Evolutionary conservation across 1,140 invertebrate genomes (phyloP).

Genomic region (Bombus picipes): DNA sequence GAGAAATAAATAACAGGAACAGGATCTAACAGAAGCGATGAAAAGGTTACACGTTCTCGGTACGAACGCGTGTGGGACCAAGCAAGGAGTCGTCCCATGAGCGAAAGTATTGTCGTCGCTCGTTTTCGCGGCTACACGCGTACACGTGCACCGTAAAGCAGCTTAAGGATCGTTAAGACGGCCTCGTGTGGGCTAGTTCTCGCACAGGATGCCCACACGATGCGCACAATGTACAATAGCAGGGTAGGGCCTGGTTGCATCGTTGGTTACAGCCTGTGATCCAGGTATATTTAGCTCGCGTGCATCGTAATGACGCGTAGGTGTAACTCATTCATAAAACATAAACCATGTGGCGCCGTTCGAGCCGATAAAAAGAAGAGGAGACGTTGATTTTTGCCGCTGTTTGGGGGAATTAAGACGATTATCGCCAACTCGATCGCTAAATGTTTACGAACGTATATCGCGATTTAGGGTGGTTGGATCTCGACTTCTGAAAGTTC

Average conservation of each 20-base stretch:
- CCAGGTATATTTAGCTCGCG: conserved; percentile 65
- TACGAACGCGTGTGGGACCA: neutral
- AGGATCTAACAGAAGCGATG: conserved; percentile 35
- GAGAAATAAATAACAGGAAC: conserved; percentile 30
- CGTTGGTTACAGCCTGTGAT: conserved; percentile 28
- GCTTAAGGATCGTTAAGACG: conserved; percentile 47
- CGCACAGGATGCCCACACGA: conserved; percentile 61
- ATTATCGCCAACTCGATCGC: no score
- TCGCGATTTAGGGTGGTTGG: no score
- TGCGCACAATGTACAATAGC: conserved; percentile 60
- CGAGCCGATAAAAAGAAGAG: conserved; percentile 5
- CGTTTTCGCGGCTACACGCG: conserved; percentile 24
- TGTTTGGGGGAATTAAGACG: neutral
- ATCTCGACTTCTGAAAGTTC: neutral
- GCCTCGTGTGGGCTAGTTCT: conserved; percentile 59
- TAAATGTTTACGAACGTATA: neutral
- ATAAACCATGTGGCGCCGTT: conserved; percentile 68
- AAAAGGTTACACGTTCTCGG: conserved; percentile 28
- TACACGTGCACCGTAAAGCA: neutral
- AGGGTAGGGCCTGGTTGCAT: conserved; percentile 67
- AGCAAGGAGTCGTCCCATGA: conserved; percentile 32
- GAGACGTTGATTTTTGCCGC: neutral
- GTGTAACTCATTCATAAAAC: conserved; percentile 78
- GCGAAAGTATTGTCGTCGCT: conserved; percentile 41
- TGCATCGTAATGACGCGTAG: conserved; percentile 69